These are phyloP conservation scores for Urocyon cinereoargenteus DNA, from an alignment of 2,797 vertebrate genomes.

Conservation along the genomic window DNA sequence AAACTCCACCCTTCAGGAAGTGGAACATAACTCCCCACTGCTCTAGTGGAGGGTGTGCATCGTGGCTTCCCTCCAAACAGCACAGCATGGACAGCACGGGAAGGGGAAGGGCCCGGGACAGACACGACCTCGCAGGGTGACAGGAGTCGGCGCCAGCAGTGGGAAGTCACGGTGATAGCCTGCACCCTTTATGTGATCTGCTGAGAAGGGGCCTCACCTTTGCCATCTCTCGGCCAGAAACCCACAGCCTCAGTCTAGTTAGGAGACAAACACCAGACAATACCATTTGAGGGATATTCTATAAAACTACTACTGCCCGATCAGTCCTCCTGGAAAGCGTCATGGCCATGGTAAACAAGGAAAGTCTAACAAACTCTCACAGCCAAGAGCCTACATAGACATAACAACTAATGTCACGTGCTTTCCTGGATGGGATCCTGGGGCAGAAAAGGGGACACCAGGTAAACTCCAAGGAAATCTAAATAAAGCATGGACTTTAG, in stretches of 20 bases:
- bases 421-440: not conserved
- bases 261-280: not conserved
- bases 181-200: not conserved
- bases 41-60: not conserved
- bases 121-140: not conserved
- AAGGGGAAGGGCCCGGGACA: not conserved
- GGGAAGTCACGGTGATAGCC: not conserved
- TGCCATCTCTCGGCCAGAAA: not conserved
- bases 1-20: not conserved
- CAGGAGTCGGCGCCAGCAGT: not conserved
- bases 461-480: not conserved
- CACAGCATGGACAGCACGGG: not conserved
- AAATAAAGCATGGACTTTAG: not conserved
- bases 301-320: not conserved
- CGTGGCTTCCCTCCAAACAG: not conserved
- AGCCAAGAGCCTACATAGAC: not conserved
- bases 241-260: not conserved
- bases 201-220: not conserved
- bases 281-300: not conserved
- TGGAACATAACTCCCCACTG: not conserved
- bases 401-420: not conserved
- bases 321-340: not conserved
- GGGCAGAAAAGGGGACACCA: not conserved
- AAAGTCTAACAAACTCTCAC: not conserved
- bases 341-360: not conserved